phyloP scores from a whole-genome alignment of 2,888 invertebrate genomes.

The Sthenelais limicola region DNA sequence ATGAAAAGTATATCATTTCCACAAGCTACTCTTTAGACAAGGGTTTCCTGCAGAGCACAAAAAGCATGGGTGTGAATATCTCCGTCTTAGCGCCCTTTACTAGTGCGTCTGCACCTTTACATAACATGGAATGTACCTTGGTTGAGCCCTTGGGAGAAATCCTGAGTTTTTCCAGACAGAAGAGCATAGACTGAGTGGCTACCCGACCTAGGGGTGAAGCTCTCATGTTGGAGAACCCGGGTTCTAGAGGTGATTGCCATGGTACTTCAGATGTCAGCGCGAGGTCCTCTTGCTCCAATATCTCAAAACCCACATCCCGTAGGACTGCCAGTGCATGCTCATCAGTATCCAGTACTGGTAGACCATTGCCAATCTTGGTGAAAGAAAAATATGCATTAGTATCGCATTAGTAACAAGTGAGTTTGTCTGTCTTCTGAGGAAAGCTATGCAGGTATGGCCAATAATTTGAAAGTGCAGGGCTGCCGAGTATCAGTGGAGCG shows the following conservation, averaged over 20 bases:
- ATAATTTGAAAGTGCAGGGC: too few species aligned
- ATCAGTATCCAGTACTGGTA: slow-evolving; percentile 46
- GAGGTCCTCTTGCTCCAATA: slow-evolving; percentile 47
- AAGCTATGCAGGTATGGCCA: too few species aligned
- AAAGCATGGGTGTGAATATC: slow-evolving; percentile 50
- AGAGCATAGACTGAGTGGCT: slow-evolving; percentile 48
- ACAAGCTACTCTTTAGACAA: background rate
- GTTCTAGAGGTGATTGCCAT: slow-evolving; percentile 48
- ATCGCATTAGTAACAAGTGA: too few species aligned
- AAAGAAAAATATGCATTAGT: too few species aligned
- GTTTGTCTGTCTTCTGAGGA: too few species aligned
- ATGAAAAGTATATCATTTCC: background rate
- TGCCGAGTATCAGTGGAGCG: too few species aligned
- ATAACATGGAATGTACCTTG: slow-evolving; percentile 48
- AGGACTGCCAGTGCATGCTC: slow-evolving; percentile 29
- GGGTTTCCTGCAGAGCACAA: slow-evolving; percentile 49
- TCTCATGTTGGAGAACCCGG: slow-evolving; percentile 43
- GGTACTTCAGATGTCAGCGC: slow-evolving; percentile 43
- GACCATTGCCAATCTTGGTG: slow-evolving; percentile 51
- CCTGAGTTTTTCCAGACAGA: slow-evolving; percentile 46
- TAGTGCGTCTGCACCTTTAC: slow-evolving; percentile 48
- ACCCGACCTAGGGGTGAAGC: slow-evolving; percentile 48
- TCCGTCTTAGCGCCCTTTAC: slow-evolving; percentile 47
- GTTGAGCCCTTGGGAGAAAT: slow-evolving; percentile 49
- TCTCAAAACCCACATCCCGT: slow-evolving; percentile 47